Evolutionary conservation across 1,140 invertebrate species (phyloP).

Genomic region (Hylyphantes graminicola): DNA sequence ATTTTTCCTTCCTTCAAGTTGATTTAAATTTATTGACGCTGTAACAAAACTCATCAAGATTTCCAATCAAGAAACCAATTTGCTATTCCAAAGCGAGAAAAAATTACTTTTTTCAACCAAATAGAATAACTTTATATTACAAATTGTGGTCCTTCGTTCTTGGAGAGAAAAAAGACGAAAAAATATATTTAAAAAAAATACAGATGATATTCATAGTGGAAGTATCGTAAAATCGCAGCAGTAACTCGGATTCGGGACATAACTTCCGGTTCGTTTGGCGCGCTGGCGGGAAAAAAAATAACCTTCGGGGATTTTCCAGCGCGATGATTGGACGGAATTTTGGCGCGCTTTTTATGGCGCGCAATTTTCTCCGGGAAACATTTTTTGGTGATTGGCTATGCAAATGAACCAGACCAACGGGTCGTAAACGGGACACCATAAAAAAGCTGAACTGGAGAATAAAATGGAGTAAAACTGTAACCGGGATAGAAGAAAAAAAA

Average conservation of each 20-base stretch:
- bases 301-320: conserved; percentile 44
- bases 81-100: too few relatives aligned
- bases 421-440: conserved; percentile 58
- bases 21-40: too few relatives aligned
- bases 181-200: too few relatives aligned
- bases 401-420: conserved; percentile 44
- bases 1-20: too few relatives aligned
- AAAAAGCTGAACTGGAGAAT: conserved; percentile 28
- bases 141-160: too few relatives aligned
- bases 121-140: too few relatives aligned
- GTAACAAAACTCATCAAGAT: too few relatives aligned
- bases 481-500: conserved; percentile 2
- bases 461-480: conserved; percentile 36
- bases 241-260: conserved; percentile 55
- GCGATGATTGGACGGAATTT: conserved; percentile 57
- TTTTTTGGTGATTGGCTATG: conserved; percentile 60
- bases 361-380: conserved; percentile 50
- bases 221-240: conserved; percentile 41
- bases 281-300: conserved; percentile 37
- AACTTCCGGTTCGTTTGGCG: conserved; percentile 59
- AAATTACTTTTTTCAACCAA: too few relatives aligned
- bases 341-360: conserved; percentile 50
- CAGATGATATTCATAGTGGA: background rate
- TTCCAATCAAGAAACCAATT: too few relatives aligned
- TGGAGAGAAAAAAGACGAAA: too few relatives aligned